Conservation (phyloP, 2,113 vertebrate species). For the Furnarius figulus region DNA sequence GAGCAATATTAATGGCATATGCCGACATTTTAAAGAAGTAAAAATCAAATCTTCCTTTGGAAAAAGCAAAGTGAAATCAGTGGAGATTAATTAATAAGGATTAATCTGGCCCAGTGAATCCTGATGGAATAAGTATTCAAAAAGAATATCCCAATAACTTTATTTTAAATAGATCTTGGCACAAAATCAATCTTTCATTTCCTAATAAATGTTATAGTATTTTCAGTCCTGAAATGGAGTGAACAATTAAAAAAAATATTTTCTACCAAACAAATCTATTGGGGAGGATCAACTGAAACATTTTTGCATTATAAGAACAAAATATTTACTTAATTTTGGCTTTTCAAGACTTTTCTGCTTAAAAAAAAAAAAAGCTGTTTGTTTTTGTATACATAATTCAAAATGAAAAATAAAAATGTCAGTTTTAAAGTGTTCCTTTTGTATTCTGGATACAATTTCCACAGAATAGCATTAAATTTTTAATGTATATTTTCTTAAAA, state of each 20-base stretch:
- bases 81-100: neutral
- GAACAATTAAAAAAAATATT: neutral
- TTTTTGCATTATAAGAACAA: neutral
- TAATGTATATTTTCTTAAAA: neutral
- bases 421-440: neutral
- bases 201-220: neutral
- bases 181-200: slow-evolving; percentile 12
- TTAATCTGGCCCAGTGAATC: neutral
- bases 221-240: neutral
- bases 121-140: neutral
- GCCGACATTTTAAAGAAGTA: neutral
- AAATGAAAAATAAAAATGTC: neutral
- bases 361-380: neutral
- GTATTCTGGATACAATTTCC: neutral
- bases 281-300: fast-evolving
- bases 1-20: neutral
- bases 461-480: neutral
- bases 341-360: neutral
- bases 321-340: neutral
- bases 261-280: neutral
- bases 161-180: neutral
- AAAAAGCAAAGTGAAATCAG: neutral
- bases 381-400: neutral
- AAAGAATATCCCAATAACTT: neutral
- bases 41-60: neutral